Evolutionary conservation across 2,797 vertebrate species (phyloP), one percentile per base, ranked within the genome.

Genomic region (Champsocephalus gunnari): DNA sequence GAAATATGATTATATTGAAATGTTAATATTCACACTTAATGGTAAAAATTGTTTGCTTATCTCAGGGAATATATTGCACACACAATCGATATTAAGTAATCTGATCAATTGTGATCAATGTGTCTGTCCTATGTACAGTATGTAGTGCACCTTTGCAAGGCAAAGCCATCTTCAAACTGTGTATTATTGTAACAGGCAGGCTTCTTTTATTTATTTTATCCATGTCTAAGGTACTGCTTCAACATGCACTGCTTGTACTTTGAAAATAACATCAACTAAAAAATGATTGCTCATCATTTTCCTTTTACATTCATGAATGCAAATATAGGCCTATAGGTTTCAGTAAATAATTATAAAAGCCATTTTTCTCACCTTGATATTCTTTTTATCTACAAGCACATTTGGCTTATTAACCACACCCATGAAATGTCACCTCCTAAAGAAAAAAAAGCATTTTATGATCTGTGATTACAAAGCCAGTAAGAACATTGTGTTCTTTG

Each of bases 11-110:
- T 19, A 19, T 19, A 45, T 28, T 28, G 44, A 68, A 21, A 41
- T 66, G n/a, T 41, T 51, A 67, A 51, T 3, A 62, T 63, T 21
- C n/a, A 48, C 64, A 32, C 4, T 56, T 44, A 64, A 45, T 73
- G 9, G 38, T 28, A 28, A 28, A 28, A 28, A 28, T 28, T 28
- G 24, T 75, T 43, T 73, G 3, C 73, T 75, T 41, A 69, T 76
- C 91, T 92, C 91, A 90, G 91, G 90, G 84, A 90, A 81, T 73
- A 69, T 78, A 74, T 80, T 89, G 79, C 76, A 57, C 48, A 74
- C 77, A 45, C 72, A 88, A 87, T 85, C 76, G 67, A 41, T 73
- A 59, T 67, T 41, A 65, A 69, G 12, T 67, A 47, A 57, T 73
- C 19, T 44, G 63, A 83, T 70, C 32, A 50, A 59, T 19, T 59